Percentiles rank a stretch among this genome's conserved stretches.
phyloP scores from a whole-genome alignment of 2,113 vertebrate species.

The Hipposideros armiger region DNA sequence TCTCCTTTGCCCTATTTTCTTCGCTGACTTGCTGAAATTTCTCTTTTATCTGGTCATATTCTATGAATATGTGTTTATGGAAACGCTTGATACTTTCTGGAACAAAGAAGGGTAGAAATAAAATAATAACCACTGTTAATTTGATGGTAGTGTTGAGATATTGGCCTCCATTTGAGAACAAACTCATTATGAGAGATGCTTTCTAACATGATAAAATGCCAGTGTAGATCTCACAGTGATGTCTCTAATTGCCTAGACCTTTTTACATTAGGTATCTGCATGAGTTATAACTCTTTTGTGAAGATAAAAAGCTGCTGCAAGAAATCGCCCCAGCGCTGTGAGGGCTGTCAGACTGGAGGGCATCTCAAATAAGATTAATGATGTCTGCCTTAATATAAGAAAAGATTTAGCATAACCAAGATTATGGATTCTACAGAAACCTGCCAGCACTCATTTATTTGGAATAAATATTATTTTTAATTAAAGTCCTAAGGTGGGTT shows the following conservation, averaged over 20 bases:
- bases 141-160: conserved; percentile 60
- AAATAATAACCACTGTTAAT: conserved; percentile 46
- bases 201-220: conserved; percentile 68
- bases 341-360: conserved; percentile 86
- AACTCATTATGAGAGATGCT: conserved; percentile 83
- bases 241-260: conserved; percentile 86
- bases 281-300: conserved; percentile 84
- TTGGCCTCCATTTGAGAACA: conserved; percentile 66
- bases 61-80: conserved; percentile 19
- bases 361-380: conserved; percentile 88
- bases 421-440: conserved; percentile 87
- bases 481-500: conserved; percentile 91
- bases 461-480: conserved; percentile 92
- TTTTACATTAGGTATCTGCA: conserved; percentile 83
- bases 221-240: conserved; percentile 79
- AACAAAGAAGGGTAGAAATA: conserved; percentile 48
- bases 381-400: conserved; percentile 85
- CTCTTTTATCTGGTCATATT: conserved; percentile 4
- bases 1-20: background rate
- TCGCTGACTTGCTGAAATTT: conserved; percentile 2
- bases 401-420: conserved; percentile 88
- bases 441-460: conserved; percentile 89
- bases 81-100: conserved; percentile 54
- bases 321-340: conserved; percentile 78
- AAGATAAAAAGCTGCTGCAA: conserved; percentile 86